Evolutionary conservation across 2,113 vertebrate genomes (phyloP), one percentile per base, ranked within the genome.

Genomic region (Anolis carolinensis): DNA sequence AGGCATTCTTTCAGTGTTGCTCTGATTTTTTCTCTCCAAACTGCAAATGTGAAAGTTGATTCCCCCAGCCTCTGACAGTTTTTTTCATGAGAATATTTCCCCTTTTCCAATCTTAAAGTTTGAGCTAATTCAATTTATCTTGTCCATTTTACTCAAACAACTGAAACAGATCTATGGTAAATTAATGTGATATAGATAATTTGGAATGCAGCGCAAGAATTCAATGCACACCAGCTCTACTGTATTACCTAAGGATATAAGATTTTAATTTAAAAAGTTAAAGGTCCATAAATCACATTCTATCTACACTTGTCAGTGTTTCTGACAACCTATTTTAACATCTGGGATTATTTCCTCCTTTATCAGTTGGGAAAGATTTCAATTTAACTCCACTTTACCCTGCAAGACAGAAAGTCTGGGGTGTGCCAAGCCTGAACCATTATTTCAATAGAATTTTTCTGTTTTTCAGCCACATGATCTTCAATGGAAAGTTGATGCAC

Each of bases 251-350:
- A 91, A 93, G 93, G 94, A 94, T 89, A 95, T 92, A 95, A 94
- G 92, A 93, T 94, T 95, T 95, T 96, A 96, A 96, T 97, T 96
- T 90, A 93, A 95, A 93, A 96, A 96, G 91, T 94, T 95, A 96
- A 96, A 72, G 89, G 95, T 95, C 91, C 93, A 94, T 95, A 93
- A 95, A 96, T 95, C 92, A 96, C 90, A 94, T 93, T 92, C 94
- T 95, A 95, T 95, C 95, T 92, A 93, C 88, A 93, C 95, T 95
- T 95, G 95, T 94, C 96, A 96, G 93, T 36, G 68, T 90, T 94
- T 94, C 91, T 96, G 94, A 95, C 94, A 96, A 92, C 85, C 92
- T 89, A 92, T 95, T 96, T 95, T 95, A 96, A 94, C 95, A 95
- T 93, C 90, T 95, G 93, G 91, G 94, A 93, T 95, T 95, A 95